phyloP scores from a whole-genome alignment of 2,888 invertebrate genomes.

The Heliconius erato region DNA sequence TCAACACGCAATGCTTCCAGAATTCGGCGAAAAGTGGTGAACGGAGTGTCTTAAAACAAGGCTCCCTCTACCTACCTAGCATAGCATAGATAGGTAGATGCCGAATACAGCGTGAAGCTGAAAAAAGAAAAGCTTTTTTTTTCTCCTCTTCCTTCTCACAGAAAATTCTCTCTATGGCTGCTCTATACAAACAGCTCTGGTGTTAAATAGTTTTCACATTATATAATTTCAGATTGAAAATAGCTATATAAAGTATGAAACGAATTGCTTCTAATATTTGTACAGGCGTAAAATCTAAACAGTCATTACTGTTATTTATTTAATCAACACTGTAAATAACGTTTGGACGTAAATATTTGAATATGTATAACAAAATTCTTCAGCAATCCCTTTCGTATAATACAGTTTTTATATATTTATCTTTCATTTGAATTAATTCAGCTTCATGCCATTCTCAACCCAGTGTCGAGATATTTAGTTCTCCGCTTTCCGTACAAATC shows the following conservation, averaged over 20 bases:
- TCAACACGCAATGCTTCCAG: no score
- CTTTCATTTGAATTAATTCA: neutral
- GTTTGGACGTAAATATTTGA: conserved; percentile 15
- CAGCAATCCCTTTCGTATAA: neutral
- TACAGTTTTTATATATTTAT: neutral
- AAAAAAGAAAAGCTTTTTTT: no score
- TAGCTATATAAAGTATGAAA: neutral
- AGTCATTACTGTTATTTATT: conserved; percentile 2
- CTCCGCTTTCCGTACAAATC: no score
- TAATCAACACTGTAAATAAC: conserved; percentile 8
- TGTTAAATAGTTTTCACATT: neutral
- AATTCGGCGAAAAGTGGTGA: no score
- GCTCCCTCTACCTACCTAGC: no score
- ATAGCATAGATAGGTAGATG: no score
- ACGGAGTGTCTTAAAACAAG: no score
- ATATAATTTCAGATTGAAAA: neutral
- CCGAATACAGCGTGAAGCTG: no score
- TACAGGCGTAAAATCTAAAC: conserved; percentile 25
- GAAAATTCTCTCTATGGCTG: no score
- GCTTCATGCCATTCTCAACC: neutral
- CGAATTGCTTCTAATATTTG: conserved; percentile 29
- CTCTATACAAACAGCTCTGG: no score
- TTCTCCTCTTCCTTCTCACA: no score
- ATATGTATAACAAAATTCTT: conserved; percentile 5
- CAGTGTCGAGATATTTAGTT: no score